These are phyloP conservation scores for Exocentrus adspersus DNA, from an alignment of 2,888 invertebrate genomes.

Conservation along the genomic window DNA sequence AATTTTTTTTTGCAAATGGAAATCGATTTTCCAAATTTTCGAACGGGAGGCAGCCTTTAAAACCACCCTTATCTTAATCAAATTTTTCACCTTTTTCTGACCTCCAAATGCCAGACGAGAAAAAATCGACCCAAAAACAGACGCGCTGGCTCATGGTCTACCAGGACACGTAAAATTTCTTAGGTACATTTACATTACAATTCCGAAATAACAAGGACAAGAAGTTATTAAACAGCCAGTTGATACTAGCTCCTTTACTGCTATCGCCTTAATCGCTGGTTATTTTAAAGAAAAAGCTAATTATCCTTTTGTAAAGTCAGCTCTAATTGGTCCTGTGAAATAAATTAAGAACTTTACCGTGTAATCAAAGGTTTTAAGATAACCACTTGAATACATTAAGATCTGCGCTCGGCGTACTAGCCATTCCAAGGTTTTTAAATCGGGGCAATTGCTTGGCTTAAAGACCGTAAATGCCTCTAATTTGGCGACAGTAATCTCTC, in stretches of 20 bases:
- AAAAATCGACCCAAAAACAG: too few relatives aligned
- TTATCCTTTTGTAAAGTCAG: background rate
- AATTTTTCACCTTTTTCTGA: too few relatives aligned
- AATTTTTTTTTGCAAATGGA: too few relatives aligned
- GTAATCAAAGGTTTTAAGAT: background rate
- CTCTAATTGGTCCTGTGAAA: constrained; percentile 2
- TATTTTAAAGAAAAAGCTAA: constrained; percentile 16
- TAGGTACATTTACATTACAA: constrained; percentile 9
- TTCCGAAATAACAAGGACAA: constrained; percentile 19
- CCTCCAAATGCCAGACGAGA: too few relatives aligned
- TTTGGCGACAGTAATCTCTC: background rate
- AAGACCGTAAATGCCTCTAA: background rate
- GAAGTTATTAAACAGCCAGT: too few relatives aligned
- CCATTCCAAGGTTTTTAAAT: background rate
- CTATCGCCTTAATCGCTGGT: background rate
- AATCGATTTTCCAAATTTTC: too few relatives aligned
- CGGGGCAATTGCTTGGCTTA: background rate
- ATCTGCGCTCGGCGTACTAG: background rate
- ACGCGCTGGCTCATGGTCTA: too few relatives aligned
- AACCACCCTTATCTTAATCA: too few relatives aligned
- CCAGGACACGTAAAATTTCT: constrained; percentile 9
- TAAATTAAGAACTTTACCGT: background rate
- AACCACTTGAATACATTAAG: background rate
- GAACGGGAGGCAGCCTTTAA: too few relatives aligned
- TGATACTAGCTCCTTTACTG: constrained; percentile 3